phyloP scores from a whole-genome alignment of 2,888 invertebrate species.

The Metopia argyrocephala region DNA sequence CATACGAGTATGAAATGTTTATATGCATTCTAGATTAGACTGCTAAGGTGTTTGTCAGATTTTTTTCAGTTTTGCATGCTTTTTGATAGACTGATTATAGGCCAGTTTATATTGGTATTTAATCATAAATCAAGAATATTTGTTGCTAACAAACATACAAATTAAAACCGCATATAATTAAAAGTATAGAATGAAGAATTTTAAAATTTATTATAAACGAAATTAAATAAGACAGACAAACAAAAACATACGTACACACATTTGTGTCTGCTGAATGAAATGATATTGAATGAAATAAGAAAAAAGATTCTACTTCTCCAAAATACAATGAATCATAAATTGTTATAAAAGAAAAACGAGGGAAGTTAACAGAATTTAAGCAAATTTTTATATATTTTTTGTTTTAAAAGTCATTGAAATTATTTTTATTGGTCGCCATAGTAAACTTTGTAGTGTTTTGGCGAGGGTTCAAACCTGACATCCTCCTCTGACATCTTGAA shows the following conservation, averaged over 20 bases:
- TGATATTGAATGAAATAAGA: not conserved
- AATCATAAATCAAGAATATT: slow-evolving; percentile 57
- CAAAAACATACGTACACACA: not conserved
- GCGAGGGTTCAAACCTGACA: no score
- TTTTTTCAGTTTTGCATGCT: not conserved
- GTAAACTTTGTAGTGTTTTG: no score
- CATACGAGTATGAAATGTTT: no score
- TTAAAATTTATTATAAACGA: slow-evolving; percentile 52
- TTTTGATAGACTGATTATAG: not conserved
- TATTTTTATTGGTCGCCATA: no score
- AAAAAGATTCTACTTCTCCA: not conserved
- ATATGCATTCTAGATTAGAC: slow-evolving; percentile 29
- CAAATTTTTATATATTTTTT: no score
- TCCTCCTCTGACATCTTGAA: no score
- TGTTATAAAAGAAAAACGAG: no score
- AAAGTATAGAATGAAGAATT: slow-evolving; percentile 25
- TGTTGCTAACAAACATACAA: slow-evolving; percentile 26
- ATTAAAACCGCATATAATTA: slow-evolving; percentile 59
- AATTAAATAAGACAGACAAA: slow-evolving; percentile 27
- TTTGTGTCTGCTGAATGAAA: slow-evolving; percentile 2
- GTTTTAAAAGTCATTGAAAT: no score
- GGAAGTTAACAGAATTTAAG: not conserved
- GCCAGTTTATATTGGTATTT: slow-evolving; percentile 35
- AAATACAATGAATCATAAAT: no score
- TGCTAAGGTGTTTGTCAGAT: not conserved